A percentile compares a stretch with the other conserved stretches of the same genome.
phyloP scores from a whole-genome alignment of 1,140 invertebrate species.

The Bactericera cockerelli region DNA sequence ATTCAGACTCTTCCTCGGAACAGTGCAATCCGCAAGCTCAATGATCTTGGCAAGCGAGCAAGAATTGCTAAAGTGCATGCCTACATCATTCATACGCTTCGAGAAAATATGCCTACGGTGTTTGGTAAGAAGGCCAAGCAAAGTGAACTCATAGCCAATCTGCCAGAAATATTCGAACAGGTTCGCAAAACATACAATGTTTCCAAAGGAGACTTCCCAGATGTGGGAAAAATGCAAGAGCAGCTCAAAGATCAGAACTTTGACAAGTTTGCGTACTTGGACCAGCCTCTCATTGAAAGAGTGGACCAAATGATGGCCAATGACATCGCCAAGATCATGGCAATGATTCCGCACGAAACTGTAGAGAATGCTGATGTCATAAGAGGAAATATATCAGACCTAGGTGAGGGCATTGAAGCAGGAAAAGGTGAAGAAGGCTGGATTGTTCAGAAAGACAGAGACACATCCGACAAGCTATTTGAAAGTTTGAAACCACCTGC shows the following conservation, averaged over 20 bases:
- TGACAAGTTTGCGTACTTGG: constrained; percentile 51
- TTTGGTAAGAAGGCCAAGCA: constrained; percentile 52
- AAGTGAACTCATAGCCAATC: constrained; percentile 13
- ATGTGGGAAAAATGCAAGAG: constrained; percentile 89
- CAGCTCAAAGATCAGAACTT: constrained; percentile 48
- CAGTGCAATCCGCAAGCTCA: constrained; percentile 59
- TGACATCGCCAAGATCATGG: constrained; percentile 57
- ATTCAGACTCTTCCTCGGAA: constrained; percentile 54
- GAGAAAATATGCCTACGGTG: constrained; percentile 36
- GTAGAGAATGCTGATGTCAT: constrained; percentile 39
- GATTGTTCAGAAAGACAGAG: constrained; percentile 84
- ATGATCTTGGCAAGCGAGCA: constrained; percentile 86
- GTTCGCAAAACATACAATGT: constrained; percentile 26
- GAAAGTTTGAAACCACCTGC: constrained; percentile 68
- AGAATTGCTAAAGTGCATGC: constrained; percentile 90
- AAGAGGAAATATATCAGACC: constrained; percentile 45
- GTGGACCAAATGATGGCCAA: constrained; percentile 60
- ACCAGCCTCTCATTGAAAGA: constrained; percentile 47
- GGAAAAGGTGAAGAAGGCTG: constrained; percentile 90
- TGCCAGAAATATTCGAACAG: constrained; percentile 10
- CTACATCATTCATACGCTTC: constrained; percentile 77
- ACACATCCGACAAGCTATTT: constrained; percentile 79
- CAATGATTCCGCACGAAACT: constrained; percentile 49
- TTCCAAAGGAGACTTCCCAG: constrained; percentile 51
- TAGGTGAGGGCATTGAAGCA: constrained; percentile 91